Evolutionary conservation across 2,888 invertebrate genomes (phyloP).

Genomic region (Caenorhabditis zanzibari): DNA sequence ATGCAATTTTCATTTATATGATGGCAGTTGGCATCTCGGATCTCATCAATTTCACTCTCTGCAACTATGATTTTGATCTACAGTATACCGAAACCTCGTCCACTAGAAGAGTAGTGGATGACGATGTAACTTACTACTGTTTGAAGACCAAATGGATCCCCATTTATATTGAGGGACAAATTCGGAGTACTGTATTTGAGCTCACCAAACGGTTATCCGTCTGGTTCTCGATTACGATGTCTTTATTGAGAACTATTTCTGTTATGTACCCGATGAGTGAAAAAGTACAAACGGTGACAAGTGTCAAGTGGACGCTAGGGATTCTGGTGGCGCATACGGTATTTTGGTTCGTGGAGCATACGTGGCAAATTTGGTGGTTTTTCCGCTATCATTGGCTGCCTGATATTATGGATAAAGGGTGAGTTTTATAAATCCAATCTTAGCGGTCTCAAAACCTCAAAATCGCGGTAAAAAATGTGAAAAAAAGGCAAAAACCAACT

Average conservation of each 20-base stretch:
- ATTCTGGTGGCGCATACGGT: neutral
- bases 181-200: neutral
- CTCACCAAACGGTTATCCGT: conserved; percentile 10
- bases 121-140: neutral
- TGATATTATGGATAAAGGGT: neutral
- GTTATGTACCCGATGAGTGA: conserved; percentile 13
- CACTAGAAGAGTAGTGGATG: neutral
- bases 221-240: conserved; percentile 11
- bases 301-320: neutral
- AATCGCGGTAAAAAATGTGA: neutral
- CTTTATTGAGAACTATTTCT: neutral
- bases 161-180: neutral
- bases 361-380: conserved; percentile 1
- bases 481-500: neutral
- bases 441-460: neutral
- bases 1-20: conserved; percentile 26
- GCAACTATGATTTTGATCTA: neutral
- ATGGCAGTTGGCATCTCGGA: conserved; percentile 18
- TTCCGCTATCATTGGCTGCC: neutral
- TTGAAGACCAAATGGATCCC: neutral
- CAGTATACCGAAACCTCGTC: neutral
- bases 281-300: neutral
- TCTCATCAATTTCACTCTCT: neutral
- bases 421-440: neutral
- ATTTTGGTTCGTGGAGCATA: neutral